Conservation (phyloP, 2,797 vertebrate genomes). For the Rhinichthys osculus region DNA sequence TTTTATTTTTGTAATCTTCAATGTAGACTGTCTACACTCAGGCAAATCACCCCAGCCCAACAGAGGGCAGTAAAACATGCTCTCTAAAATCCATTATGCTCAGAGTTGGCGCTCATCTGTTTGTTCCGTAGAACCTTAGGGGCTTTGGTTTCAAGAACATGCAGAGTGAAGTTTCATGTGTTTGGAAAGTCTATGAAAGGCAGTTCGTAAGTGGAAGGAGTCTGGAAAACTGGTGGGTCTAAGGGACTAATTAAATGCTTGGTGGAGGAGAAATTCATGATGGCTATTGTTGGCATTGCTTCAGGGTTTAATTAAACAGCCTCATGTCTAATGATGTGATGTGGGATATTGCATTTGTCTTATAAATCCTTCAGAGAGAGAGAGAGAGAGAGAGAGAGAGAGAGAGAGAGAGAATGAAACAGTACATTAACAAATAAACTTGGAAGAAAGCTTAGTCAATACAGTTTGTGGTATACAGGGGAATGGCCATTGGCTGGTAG, state of each 20-base stretch:
- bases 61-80: conserved; percentile 38
- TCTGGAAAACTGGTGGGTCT: conserved; percentile 42
- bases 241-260: conserved; percentile 60
- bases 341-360: conserved; percentile 52
- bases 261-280: conserved; percentile 50
- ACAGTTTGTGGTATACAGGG: not conserved
- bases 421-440: conserved; percentile 39
- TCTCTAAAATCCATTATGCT: conserved; percentile 6
- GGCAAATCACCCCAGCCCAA: conserved; percentile 21
- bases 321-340: conserved; percentile 54
- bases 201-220: conserved; percentile 34
- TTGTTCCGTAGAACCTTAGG: conserved; percentile 10
- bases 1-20: conserved; percentile 1
- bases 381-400: conserved; percentile 1
- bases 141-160: conserved; percentile 3
- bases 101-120: conserved; percentile 5
- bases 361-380: conserved; percentile 38
- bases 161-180: conserved; percentile 33
- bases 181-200: conserved; percentile 48
- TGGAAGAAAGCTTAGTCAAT: conserved; percentile 24
- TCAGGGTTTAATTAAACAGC: conserved; percentile 61
- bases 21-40: not conserved
- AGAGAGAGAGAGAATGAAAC: not conserved
- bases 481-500: not conserved
- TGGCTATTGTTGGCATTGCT: conserved; percentile 62